phyloP scores from a whole-genome alignment of 2,113 vertebrate species.

The Malurus cyaneus region DNA sequence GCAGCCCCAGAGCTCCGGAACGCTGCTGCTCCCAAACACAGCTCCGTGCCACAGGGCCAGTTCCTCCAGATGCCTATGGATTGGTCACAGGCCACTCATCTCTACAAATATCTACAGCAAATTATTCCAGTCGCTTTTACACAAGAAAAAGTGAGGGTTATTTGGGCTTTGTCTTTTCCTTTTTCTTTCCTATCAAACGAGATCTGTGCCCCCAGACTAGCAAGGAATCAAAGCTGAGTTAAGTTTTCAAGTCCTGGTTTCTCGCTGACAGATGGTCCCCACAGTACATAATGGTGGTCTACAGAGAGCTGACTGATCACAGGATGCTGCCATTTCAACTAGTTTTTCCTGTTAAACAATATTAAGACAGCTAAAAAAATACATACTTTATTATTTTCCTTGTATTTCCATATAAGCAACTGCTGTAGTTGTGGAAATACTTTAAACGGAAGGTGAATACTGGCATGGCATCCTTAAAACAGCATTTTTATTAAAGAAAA shows the following conservation, averaged over 20 bases:
- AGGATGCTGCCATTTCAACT: background rate
- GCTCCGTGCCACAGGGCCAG: background rate
- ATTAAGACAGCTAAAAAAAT: background rate
- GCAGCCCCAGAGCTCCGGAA: background rate
- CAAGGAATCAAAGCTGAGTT: background rate
- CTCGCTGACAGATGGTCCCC: slow-evolving; percentile 8
- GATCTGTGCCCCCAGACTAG: background rate
- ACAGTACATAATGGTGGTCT: background rate
- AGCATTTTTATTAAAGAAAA: background rate
- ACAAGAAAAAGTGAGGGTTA: background rate
- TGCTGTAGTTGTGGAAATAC: background rate
- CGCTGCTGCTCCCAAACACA: background rate
- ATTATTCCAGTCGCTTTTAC: background rate
- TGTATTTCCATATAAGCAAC: background rate
- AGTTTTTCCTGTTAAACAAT: background rate
- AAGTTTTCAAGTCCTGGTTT: background rate
- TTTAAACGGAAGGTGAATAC: background rate
- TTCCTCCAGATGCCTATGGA: slow-evolving; percentile 27
- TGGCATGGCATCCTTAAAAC: background rate
- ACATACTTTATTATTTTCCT: background rate
- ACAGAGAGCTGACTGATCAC: background rate
- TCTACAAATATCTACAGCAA: background rate
- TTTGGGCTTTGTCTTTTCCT: background rate
- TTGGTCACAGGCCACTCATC: background rate
- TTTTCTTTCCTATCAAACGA: background rate